Base-by-base conservation (phyloP, 2,888 invertebrate species). In the Busseola fusca region DNA sequence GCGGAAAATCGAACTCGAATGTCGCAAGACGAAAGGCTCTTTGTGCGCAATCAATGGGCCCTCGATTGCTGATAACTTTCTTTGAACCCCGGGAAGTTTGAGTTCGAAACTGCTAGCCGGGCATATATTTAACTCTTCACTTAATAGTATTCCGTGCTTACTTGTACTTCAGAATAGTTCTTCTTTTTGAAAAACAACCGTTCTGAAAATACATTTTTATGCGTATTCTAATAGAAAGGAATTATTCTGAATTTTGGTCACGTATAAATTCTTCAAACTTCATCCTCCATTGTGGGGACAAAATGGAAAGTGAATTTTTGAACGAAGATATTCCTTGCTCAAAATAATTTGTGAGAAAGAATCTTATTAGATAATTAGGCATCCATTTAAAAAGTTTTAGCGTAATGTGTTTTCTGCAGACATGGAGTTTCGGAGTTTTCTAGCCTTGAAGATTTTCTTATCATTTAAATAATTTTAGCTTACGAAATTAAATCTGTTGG, bases 31-130 rank as follows among this genome's bases (percentile, higher is more conserved):
- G 92, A 91, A 93, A 93, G 89, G 88, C 88, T 91, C 93, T 93
- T 94, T 95, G 95, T 93, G 92, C 90, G 87, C 93, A 93, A 94
- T 94, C 95, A 94, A 94, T 94, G 93, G 92, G 88, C 88, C 90
- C 92, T 91, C 93, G 93, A 95, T 94, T 94, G 93, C 93, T 92
- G 93, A 92, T 93, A 94, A 93, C 93, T 94, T 94, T 93, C 92
- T 92, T 93, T 92, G 89, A 91, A 84, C 90, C 90, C 88, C 88
- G 84, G 81, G 85, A 91, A 92, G 90, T 93, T 93, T 89, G 86
- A 92, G 90, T 91, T 93, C 80, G 86, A 88, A 89, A 82, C 74
- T 78, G 79, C 78, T 78, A 34, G 74, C 64, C 54, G 68, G 60
- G 87, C 88, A 88, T 89, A 89, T 87, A 88, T 89, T 90, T 87